A percentile compares a stretch with the other conserved stretches of the same genome.
phyloP scores from a whole-genome alignment of 2,113 vertebrate species.

The Vombatus ursinus region DNA sequence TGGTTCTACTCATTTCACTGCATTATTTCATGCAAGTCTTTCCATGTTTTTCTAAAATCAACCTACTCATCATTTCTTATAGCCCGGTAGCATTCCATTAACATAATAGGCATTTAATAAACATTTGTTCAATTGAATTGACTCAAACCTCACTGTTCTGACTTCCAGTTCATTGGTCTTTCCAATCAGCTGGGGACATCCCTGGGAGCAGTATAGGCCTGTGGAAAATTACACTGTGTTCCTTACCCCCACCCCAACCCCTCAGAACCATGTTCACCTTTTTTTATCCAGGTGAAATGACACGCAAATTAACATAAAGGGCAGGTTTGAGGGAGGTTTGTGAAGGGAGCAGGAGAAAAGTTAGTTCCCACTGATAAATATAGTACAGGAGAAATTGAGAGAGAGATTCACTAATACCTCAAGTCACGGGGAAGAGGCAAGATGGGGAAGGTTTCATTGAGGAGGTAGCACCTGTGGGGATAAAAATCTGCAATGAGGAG shows the following conservation, averaged over 20 bases:
- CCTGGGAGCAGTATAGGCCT: too few relatives aligned
- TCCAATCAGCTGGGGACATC: neutral
- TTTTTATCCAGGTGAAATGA: neutral
- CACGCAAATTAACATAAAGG: neutral
- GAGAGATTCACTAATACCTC: neutral
- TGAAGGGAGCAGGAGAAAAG: neutral
- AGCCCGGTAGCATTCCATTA: neutral
- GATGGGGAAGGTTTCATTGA: too few relatives aligned
- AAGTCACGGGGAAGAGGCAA: neutral
- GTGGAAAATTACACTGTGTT: neutral
- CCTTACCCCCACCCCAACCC: too few relatives aligned
- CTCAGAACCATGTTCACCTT: neutral
- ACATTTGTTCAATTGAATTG: neutral
- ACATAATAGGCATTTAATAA: neutral
- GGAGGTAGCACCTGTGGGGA: too few relatives aligned
- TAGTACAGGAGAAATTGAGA: neutral
- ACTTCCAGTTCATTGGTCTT: neutral
- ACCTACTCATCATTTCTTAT: neutral
- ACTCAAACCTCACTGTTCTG: neutral
- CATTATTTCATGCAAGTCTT: neutral
- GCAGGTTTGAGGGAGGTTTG: neutral
- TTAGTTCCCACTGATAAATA: neutral
- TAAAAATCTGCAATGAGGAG: neutral
- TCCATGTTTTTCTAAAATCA: neutral
- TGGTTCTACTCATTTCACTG: neutral